Conservation (phyloP, 1,140 invertebrate species). For the Aplysia californica region DNA sequence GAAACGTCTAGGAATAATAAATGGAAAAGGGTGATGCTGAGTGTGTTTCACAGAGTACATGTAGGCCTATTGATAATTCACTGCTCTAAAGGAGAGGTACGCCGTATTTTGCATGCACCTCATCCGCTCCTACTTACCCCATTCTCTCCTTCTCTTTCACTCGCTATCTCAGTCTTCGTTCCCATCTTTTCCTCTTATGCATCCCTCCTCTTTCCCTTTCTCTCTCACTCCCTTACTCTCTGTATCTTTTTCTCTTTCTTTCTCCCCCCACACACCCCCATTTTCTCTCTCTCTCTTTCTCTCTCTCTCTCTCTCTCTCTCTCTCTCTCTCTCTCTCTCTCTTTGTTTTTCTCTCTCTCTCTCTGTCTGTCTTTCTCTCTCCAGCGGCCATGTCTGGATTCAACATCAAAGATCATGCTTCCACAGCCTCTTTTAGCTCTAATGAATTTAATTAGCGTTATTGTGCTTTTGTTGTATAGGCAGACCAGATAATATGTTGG, state of each 20-base stretch:
- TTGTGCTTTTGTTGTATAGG: neutral
- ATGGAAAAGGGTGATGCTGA: too few relatives aligned
- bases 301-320: neutral
- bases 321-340: constrained; percentile 11
- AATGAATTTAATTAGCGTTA: neutral
- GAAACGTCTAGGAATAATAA: neutral
- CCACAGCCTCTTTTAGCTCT: neutral
- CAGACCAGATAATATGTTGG: neutral
- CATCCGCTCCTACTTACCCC: neutral
- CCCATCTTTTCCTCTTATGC: neutral
- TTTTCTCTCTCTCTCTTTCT: neutral
- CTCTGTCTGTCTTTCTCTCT: constrained; percentile 6
- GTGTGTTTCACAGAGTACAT: neutral
- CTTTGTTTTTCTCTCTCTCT: neutral
- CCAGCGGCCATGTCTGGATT: too few relatives aligned
- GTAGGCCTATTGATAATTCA: neutral
- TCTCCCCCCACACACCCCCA: neutral
- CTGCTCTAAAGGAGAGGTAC: neutral
- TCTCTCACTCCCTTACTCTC: neutral
- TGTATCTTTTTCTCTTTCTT: neutral
- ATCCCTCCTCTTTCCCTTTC: neutral
- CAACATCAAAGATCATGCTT: neutral
- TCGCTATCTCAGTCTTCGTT: neutral
- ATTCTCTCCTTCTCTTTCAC: neutral
- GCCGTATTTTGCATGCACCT: neutral